Evolutionary conservation across 2,797 vertebrate species (phyloP), one percentile per base, ranked within the genome.

Genomic region (Molossus alvarezi): DNA sequence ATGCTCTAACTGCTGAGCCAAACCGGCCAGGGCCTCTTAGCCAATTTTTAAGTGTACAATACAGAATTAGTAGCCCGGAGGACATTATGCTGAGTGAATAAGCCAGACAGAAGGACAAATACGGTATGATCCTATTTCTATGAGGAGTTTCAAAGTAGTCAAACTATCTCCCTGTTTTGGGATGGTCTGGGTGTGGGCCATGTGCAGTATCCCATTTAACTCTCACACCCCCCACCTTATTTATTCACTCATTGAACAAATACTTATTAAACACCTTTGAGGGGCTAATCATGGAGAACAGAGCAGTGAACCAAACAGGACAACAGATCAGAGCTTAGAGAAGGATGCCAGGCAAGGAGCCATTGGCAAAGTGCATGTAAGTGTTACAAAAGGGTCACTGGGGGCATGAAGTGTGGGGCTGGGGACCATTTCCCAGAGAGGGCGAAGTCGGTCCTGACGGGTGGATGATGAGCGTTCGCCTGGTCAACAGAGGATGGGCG

Each of bases 291-390:
- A 20, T 55, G 13, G 21, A 25, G 18, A 29, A 23, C 12, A 27
- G 45, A 81, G 51, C 9, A 8, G 45, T 48, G 53, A 84, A 37
- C 23, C n/a, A 41, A 80, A 27, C 18, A 23, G 10, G 1, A 53
- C 20, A 23, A 27, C 64, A 67, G 57, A 4, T 8, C 41, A 27
- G 51, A 25, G 45, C 62, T 3, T 5, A 48, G 25, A 60, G n/a
- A 27, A n/a, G 15, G 2, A 15, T 4, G 3, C 1, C 29, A 2
- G 1, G 18, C 9, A 6, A 20, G 23, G 65, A 27, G 25, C 3
- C 27, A 0, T 12, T 1, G 7, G 21, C 3, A 20, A 27, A 11
- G 45, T 17, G n/a, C 23, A 0, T 2, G 29, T 29, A 1, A 3
- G 5, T 15, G 71, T 62, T 8, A 33, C 51, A 55, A n/a, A 15